Evolutionary conservation across 2,797 vertebrate genomes (phyloP).

Genomic region (Rousettus madagascariensis): DNA sequence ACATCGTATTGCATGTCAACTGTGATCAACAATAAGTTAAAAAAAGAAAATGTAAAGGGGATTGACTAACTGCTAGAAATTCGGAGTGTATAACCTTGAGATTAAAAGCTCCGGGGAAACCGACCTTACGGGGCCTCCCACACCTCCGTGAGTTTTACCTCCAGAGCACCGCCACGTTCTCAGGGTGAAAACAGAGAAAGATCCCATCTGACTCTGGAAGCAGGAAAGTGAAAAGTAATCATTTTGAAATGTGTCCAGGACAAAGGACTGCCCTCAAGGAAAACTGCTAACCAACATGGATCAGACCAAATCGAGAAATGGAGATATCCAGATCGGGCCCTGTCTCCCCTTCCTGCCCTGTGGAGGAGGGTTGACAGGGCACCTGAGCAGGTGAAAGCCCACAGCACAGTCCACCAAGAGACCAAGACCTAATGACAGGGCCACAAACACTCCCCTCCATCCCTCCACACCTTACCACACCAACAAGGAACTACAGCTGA

Average conservation of each 20-base stretch:
- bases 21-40: background rate
- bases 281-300: background rate
- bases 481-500: background rate
- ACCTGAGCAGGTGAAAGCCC: background rate
- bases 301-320: background rate
- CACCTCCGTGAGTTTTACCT: background rate
- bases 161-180: background rate
- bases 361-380: too few species aligned
- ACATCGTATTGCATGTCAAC: background rate
- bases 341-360: background rate
- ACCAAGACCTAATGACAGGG: background rate
- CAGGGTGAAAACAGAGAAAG: background rate
- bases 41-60: background rate
- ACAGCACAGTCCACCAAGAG: background rate
- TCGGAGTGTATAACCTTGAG: background rate
- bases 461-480: background rate
- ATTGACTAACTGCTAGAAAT: background rate
- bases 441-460: background rate
- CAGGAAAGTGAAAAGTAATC: background rate
- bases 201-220: background rate
- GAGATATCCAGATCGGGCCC: background rate
- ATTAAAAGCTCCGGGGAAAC: background rate
- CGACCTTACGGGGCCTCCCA: background rate
- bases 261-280: background rate
- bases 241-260: background rate